Percentiles rank a stretch among this genome's conserved stretches.
Evolutionary conservation across 2,113 vertebrate species (phyloP).

Genomic region (Erythrocercus mccallii): DNA sequence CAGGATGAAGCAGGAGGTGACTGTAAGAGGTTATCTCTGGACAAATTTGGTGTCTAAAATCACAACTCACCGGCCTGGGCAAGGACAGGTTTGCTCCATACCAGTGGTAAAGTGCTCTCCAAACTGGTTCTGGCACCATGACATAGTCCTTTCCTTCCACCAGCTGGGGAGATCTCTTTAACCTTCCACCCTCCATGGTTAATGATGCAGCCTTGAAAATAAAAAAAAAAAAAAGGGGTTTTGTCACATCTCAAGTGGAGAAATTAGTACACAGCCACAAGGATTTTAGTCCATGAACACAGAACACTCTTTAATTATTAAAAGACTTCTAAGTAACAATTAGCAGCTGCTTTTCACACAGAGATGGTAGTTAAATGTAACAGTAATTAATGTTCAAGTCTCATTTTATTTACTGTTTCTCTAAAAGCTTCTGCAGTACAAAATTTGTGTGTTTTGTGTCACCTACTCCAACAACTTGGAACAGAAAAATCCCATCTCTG

Average conservation of each 20-base stretch:
- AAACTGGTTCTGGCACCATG: constrained; percentile 94
- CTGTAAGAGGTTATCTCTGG: not conserved
- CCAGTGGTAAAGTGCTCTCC: constrained; percentile 98
- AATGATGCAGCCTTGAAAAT: constrained; percentile 86
- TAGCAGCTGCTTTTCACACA: not conserved
- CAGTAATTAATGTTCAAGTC: not conserved
- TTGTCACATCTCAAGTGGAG: not conserved
- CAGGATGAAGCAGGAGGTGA: not conserved
- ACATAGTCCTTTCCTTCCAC: constrained; percentile 85
- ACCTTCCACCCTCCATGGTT: constrained; percentile 92
- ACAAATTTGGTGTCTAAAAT: too few relatives aligned
- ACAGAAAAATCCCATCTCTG: not conserved
- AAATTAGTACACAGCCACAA: not conserved
- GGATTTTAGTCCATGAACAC: not conserved
- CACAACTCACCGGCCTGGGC: constrained; percentile 89
- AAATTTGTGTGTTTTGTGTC: not conserved
- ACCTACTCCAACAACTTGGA: not conserved
- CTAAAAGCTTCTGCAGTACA: not conserved
- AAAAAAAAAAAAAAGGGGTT: not conserved
- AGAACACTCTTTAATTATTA: not conserved
- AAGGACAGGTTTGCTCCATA: constrained; percentile 95
- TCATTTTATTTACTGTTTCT: not conserved
- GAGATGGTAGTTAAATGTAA: not conserved
- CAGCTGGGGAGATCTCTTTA: constrained; percentile 83
- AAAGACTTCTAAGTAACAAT: not conserved